A percentile compares a stretch with the other conserved stretches of the same genome.
Evolutionary conservation across 1,140 invertebrate genomes (phyloP).

Genomic region (Drosophila cardini): DNA sequence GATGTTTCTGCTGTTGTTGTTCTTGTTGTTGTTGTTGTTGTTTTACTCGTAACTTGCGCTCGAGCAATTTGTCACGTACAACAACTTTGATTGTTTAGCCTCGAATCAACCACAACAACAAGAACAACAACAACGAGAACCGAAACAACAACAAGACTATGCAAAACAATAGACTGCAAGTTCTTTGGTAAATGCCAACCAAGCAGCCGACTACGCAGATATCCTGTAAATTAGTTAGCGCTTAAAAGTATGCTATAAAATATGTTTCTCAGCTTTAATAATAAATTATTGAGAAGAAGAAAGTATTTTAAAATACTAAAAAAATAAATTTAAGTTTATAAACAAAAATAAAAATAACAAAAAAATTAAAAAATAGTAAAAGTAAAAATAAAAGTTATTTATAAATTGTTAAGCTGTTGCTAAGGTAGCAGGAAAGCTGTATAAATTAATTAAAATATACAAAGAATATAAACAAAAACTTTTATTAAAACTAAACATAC

Average conservation of each 20-base stretch:
- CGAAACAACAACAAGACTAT: constrained; percentile 8
- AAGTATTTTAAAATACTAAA: too few species aligned
- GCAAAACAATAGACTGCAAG: constrained; percentile 27
- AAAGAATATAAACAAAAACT: too few species aligned
- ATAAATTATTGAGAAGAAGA: too few species aligned
- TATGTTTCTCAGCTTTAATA: too few species aligned
- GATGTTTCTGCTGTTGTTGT: constrained; percentile 37
- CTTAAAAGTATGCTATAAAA: constrained; percentile 24
- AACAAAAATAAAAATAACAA: too few species aligned
- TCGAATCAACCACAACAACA: constrained; percentile 34
- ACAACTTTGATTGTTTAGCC: constrained; percentile 77
- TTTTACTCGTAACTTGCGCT: constrained; percentile 67
- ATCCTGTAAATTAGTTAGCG: not conserved
- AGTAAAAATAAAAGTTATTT: too few species aligned
- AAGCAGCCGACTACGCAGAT: not conserved
- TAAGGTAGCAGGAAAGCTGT: too few species aligned
- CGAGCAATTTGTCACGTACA: constrained; percentile 83
- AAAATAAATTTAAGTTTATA: too few species aligned
- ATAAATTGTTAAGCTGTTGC: too few species aligned
- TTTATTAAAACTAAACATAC: too few species aligned
- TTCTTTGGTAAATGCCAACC: not conserved
- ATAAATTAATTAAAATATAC: too few species aligned
- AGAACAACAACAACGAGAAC: constrained; percentile 18
- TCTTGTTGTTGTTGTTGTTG: constrained; percentile 40
- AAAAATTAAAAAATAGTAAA: too few species aligned